These are phyloP conservation scores for Odobenus rosmarus DNA, from an alignment of 2,113 vertebrate species.

Conservation along the genomic window DNA sequence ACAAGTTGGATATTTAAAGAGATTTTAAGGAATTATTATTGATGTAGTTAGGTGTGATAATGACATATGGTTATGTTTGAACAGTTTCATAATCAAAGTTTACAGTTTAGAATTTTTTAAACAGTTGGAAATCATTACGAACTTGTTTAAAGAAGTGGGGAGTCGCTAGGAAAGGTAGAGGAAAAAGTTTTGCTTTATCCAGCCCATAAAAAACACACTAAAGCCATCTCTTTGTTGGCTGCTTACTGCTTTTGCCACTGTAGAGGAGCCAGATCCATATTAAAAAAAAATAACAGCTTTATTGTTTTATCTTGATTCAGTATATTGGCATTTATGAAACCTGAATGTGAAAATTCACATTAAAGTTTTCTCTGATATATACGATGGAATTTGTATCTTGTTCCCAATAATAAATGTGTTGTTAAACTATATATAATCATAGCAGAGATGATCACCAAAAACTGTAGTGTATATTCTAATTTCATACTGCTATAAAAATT, in stretches of 20 bases:
- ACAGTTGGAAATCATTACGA: slow-evolving; percentile 41
- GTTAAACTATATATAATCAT: neutral
- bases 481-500: slow-evolving; percentile 6
- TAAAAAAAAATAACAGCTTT: slow-evolving; percentile 54
- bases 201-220: neutral
- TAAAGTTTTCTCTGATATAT: neutral
- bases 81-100: slow-evolving; percentile 21
- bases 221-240: neutral
- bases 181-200: slow-evolving; percentile 1
- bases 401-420: slow-evolving; percentile 32
- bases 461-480: neutral
- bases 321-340: slow-evolving; percentile 37
- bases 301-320: slow-evolving; percentile 27
- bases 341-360: slow-evolving; percentile 22
- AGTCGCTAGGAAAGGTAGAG: slow-evolving; percentile 23
- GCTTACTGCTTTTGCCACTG: neutral
- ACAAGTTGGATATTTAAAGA: neutral
- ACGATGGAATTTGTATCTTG: neutral
- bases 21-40: slow-evolving; percentile 17
- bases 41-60: neutral
- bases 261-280: neutral
- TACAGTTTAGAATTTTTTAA: neutral
- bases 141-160: neutral
- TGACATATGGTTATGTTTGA: neutral
- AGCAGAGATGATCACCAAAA: slow-evolving; percentile 3